Percentiles rank a stretch among this genome's conserved stretches.
Evolutionary conservation across 2,888 invertebrate species (phyloP).

Genomic region (Ptychoptera albimana): DNA sequence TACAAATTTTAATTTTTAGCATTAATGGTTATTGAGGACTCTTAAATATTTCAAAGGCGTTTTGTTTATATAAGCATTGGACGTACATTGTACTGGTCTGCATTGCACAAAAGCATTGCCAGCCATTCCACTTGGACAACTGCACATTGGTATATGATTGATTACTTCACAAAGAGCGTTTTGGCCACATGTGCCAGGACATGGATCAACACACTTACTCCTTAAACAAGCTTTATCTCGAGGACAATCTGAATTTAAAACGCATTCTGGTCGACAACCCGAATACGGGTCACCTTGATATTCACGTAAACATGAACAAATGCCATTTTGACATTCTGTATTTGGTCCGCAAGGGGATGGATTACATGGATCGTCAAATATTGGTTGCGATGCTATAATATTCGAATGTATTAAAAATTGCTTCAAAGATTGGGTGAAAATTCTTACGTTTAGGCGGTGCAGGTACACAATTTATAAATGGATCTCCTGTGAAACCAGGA

Average conservation of each 20-base stretch:
- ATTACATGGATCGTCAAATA: no score
- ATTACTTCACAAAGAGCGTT: conserved; percentile 40
- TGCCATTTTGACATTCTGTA: conserved; percentile 40
- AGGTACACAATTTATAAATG: no score
- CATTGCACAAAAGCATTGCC: conserved; percentile 60
- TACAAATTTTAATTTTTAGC: no score
- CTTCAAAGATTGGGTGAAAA: no score
- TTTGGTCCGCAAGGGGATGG: conserved; percentile 50
- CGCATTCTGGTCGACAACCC: conserved; percentile 51
- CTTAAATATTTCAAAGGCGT: no score
- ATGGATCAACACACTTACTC: conserved; percentile 43
- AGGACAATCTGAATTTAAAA: conserved; percentile 42
- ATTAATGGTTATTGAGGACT: no score
- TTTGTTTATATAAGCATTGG: no score
- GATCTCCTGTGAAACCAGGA: conserved; percentile 49
- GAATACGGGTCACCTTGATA: conserved; percentile 48
- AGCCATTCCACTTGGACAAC: conserved; percentile 43
- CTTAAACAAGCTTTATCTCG: conserved; percentile 40
- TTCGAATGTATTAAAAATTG: no score
- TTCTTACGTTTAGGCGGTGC: no score
- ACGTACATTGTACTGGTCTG: conserved; percentile 31
- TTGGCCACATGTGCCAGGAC: conserved; percentile 43
- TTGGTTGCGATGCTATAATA: no score
- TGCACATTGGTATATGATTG: conserved; percentile 41
- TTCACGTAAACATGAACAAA: conserved; percentile 41